Base-by-base conservation (phyloP, 2,888 invertebrate genomes). In the Catocala fraxini region DNA sequence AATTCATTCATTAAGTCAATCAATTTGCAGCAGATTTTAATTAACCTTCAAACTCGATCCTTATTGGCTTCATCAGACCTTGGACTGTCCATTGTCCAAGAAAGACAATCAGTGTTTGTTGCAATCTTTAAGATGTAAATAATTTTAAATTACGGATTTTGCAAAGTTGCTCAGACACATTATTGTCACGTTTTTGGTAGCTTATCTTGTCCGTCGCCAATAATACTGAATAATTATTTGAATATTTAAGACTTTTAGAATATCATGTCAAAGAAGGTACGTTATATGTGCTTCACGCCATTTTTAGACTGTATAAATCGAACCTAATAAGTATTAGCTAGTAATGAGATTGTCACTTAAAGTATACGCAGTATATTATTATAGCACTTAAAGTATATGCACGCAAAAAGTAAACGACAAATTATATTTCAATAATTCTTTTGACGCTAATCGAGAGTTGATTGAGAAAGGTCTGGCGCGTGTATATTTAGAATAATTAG, bases 1-100 rank as follows among this genome's bases (percentile, higher is more conserved):
- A 73, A 77, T 70, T 39, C 35, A 33, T 64, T 57, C 4, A 25
- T 25, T 59, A 62, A 61, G 51, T 13, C 9, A 65, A 65, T 72
- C 55, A 75, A 75, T 73, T 73, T 64, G 56, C 58, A 11, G 51
- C 39, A 51, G 51, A 64, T 63, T 63, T 76, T 56, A 70, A 79
- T 75, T 68, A 70, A 68, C 70, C 70, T 76, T 76, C 63, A 43
- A n/a, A 10, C 63, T 46, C 59, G 56, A 63, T 76, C 74, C 79
- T 70, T 73, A 73, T 65, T 66, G 56, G 65, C 7, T 57, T 60
- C 58, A 51, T 48, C 56, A 62, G 46, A 73, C 70, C 77, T 76
- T 70, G 51, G 34, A n/a, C 41, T 5, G 46, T 56, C 65, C 49
- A 68, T 75, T 72, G 67, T 75, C 61, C 51, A 41, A 25, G 25